Evolutionary conservation across 2,888 invertebrate genomes (phyloP), one percentile per base, ranked within the genome.

Genomic region (Hypolimnas misippus): DNA sequence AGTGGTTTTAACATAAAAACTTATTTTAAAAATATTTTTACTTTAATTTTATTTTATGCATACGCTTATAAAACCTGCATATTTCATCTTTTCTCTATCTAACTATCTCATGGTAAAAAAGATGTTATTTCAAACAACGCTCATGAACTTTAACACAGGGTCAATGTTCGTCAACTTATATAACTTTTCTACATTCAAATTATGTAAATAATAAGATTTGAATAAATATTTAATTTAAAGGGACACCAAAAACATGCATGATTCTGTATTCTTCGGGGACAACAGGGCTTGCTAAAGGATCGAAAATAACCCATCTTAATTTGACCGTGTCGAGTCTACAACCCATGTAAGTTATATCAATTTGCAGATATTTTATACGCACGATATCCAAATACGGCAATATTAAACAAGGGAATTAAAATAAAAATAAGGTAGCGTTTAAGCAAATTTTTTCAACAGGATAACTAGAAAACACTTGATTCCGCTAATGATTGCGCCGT

Each of bases 211-310:
- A 29, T 29, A 25, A 46, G 31, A 53, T 29, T 53, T 33, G 17
- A 42, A 44, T 57, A 31, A 31, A 54, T 49, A 16, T 51, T 6
- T 49, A 7, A 33, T 50, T 61, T 65, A 53, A 42, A 67, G 67
- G 65, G 31, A 49, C 40, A 16, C 60, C 44, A 12, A 49, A 52
- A 7, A 65, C 57, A 7, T 44, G 51, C 51, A 55, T 85, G 62
- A 84, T 87, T 72, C 74, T 87, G 40, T 87, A 88, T 71, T 87
- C 86, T 33, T 88, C 86, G 21, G 89, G 87, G 57, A 89, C 88
- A 46, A 87, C 86, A 7, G 86, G 88, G 6, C 70, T 77, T 40
- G 82, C 87, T 10, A 85, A 86, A 76, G 87, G 86, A 66, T 84
- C 76, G 21, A 84, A 79, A 67, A 67, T 86, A 69, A 82, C 81